A percentile compares a stretch with the other conserved stretches of the same genome.
These are phyloP conservation scores for Margarornis squamiger DNA, from an alignment of 2,797 vertebrate genomes.

Conservation along the genomic window DNA sequence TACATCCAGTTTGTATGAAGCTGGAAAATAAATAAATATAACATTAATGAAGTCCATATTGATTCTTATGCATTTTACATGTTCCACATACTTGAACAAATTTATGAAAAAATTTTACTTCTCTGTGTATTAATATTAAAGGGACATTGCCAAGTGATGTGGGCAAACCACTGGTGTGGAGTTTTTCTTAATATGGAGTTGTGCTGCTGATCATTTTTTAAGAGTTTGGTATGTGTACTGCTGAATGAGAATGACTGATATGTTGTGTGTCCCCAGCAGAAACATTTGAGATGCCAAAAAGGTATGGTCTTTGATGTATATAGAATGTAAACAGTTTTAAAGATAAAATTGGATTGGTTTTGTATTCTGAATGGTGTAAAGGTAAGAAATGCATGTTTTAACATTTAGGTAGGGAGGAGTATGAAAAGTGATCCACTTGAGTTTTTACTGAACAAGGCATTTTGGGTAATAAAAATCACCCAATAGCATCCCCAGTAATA, in stretches of 20 bases:
- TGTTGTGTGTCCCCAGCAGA: neutral
- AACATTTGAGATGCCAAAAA: neutral
- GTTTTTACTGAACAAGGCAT: neutral
- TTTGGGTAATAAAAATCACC: neutral
- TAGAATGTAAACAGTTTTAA: neutral
- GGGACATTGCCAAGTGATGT: conserved; percentile 55
- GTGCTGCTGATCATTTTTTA: neutral
- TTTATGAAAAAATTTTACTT: conserved; percentile 59
- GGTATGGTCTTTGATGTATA: neutral
- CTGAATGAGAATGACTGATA: neutral
- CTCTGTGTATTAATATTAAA: conserved; percentile 67
- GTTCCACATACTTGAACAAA: conserved; percentile 63
- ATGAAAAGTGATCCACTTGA: neutral
- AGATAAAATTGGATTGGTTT: neutral
- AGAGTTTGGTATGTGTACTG: neutral
- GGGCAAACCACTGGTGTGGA: conserved; percentile 48
- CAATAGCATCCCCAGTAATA: neutral
- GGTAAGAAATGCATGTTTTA: neutral
- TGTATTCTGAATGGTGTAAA: neutral
- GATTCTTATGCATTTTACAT: conserved; percentile 67
- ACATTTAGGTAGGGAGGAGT: neutral
- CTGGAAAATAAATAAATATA: conserved; percentile 99
- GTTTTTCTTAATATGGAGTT: conserved; percentile 34
- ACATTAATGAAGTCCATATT: conserved; percentile 72
- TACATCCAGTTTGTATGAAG: conserved; percentile 98